Conservation (phyloP, 2,888 invertebrate genomes). For the Cataglyphis cursor region DNA sequence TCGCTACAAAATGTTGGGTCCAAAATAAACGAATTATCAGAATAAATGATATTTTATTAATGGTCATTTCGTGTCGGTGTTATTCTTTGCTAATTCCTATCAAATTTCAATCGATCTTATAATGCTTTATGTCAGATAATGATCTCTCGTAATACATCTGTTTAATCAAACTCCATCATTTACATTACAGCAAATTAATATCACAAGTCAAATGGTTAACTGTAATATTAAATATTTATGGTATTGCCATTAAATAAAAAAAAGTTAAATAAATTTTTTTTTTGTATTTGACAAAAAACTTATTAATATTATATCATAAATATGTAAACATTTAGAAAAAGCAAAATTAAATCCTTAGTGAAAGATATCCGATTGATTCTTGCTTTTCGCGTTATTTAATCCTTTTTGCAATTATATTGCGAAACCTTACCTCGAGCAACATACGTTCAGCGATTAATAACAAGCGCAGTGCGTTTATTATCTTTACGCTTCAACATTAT, state of each 20-base stretch:
- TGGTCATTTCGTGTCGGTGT: slow-evolving; percentile 73
- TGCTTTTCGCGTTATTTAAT: neutral
- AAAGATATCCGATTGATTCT: neutral
- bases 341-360: neutral
- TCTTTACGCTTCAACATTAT: neutral
- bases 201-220: neutral
- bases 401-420: neutral
- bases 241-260: neutral
- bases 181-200: neutral
- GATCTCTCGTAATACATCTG: neutral
- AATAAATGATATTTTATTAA: slow-evolving; percentile 82
- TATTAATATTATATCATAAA: neutral
- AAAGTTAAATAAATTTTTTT: neutral
- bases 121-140: slow-evolving; percentile 15
- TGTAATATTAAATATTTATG: neutral
- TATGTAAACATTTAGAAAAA: neutral
- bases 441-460: slow-evolving; percentile 7
- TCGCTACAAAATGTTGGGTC: slow-evolving; percentile 57
- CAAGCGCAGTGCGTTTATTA: slow-evolving; percentile 16
- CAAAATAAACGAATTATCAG: slow-evolving; percentile 78
- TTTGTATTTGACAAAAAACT: neutral
- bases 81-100: slow-evolving; percentile 62
- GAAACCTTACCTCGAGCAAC: neutral
- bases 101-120: slow-evolving; percentile 45
- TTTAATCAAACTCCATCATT: slow-evolving; percentile 3